A percentile compares a stretch with the other conserved stretches of the same genome.
These are phyloP conservation scores for Perithous albicinctus DNA, from an alignment of 2,888 invertebrate genomes.

Conservation along the genomic window DNA sequence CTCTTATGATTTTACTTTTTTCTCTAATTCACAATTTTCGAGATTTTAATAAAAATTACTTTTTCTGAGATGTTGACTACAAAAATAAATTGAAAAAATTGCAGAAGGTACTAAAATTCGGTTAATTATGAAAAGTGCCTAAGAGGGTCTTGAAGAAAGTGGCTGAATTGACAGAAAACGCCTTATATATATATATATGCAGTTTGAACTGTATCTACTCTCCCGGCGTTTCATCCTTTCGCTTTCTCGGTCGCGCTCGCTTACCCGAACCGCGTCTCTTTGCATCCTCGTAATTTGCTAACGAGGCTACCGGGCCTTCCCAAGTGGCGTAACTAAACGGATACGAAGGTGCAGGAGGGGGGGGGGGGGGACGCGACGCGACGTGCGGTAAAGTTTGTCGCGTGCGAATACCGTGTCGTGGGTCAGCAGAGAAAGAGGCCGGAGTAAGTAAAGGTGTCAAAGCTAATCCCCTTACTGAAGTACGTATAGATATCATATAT, in stretches of 20 bases:
- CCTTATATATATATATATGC: not conserved
- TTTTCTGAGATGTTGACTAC: too few species aligned
- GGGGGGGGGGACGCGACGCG: not conserved
- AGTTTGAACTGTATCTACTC: not conserved
- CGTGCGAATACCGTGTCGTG: constrained; percentile 20
- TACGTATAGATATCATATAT: not conserved
- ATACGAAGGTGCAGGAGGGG: too few species aligned
- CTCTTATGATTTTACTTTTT: too few species aligned
- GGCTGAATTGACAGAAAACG: too few species aligned
- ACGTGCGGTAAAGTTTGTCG: constrained; percentile 34
- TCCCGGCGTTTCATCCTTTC: not conserved
- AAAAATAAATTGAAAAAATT: too few species aligned
- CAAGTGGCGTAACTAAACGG: constrained; percentile 45
- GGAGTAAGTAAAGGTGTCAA: constrained; percentile 5
- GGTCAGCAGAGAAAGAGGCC: constrained; percentile 38
- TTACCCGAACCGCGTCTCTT: constrained; percentile 19
- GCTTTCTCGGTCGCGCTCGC: constrained; percentile 24
- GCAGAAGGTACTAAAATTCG: too few species aligned
- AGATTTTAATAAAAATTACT: too few species aligned
- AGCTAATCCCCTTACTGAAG: constrained; percentile 18
- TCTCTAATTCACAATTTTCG: too few species aligned
- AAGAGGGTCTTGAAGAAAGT: too few species aligned
- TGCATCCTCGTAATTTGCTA: constrained; percentile 36
- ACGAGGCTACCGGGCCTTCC: constrained; percentile 38
- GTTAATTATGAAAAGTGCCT: too few species aligned